Base-by-base conservation (phyloP, 2,888 invertebrate genomes). In the Nymphalis polychloros region DNA sequence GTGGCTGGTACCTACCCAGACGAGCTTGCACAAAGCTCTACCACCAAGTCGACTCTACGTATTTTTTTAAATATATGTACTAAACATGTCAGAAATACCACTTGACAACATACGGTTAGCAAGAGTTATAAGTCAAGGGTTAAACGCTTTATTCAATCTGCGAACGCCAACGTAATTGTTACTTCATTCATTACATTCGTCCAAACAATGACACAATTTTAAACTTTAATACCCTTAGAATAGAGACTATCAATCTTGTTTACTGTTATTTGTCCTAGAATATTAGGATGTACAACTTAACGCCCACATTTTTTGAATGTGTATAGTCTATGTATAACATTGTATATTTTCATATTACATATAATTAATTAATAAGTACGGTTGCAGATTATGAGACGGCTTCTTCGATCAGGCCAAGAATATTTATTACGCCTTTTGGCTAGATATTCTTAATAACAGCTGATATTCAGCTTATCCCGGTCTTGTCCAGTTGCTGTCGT, bases 71-170 rank as follows among this genome's bases (percentile, higher is more conserved):
- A 31, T 31, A 31, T 31, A 31, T 31, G 27, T 31, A 31, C 27
- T 31, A 31, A 31, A 31, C 27, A 35, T 53, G 27, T 55, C 8
- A 35, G 20, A 41, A 41, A 41, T n/a, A 41, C 10, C 41, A 57
- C 41, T 35, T 27, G 57, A 60, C 20, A 23, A 48, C 47, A 48
- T n/a, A 60, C 41, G 19, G 16, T 48, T 60, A 17, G 48, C 60
- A 27, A 46, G 53, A 60, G 52, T 23, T 41, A 46, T 27, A 59
- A 83, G 82, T 81, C 86, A 84, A 81, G 81, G 83, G 85, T 88
- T 86, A 89, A 89, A 86, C 81, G 82, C 77, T 85, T 87, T 84
- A 89, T 89, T 88, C 85, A 89, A 90, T 90, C 83, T 88, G 85
- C 84, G 81, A 79, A 84, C 86, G 80, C 86, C 86, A 79, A 84